These are phyloP conservation scores for Lysiphlebus fabarum DNA, from an alignment of 1,140 invertebrate species.

Conservation along the genomic window DNA sequence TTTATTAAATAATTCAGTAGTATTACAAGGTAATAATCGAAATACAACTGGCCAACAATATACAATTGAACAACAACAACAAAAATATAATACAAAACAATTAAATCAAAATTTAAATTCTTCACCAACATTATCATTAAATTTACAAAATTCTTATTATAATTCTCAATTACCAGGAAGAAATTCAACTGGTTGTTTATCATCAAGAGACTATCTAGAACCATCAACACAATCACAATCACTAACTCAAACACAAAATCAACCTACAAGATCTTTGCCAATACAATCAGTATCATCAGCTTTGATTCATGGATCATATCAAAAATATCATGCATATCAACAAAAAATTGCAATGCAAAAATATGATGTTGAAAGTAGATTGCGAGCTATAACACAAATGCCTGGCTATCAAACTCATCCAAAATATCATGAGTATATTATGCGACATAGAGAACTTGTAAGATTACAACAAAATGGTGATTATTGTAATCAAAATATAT, in stretches of 20 bases:
- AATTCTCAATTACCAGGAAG: conserved; percentile 31
- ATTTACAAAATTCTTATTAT: conserved; percentile 43
- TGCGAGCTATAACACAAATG: conserved; percentile 42
- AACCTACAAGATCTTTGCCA: conserved; percentile 17
- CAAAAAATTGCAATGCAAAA: conserved; percentile 49
- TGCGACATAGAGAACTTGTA: conserved; percentile 43
- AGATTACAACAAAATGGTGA: conserved; percentile 45
- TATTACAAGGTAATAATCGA: too few relatives aligned
- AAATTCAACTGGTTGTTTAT: too few relatives aligned
- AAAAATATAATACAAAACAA: conserved; percentile 43
- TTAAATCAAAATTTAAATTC: conserved; percentile 28
- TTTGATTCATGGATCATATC: conserved; percentile 19
- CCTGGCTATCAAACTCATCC: conserved; percentile 48
- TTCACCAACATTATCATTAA: conserved; percentile 27
- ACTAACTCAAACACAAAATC: conserved; percentile 28
- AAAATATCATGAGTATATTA: conserved; percentile 49
- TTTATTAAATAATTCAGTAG: conserved; percentile 15
- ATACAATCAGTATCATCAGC: conserved; percentile 6
- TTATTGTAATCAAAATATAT: conserved; percentile 39
- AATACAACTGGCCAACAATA: conserved; percentile 34
- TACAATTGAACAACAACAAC: conserved; percentile 41
- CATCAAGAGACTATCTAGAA: conserved; percentile 32
- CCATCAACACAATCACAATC: conserved; percentile 10
- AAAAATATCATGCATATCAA: conserved; percentile 38
- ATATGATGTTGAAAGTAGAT: conserved; percentile 43